phyloP scores from a whole-genome alignment of 2,113 vertebrate genomes.

The Tupaia chinensis region DNA sequence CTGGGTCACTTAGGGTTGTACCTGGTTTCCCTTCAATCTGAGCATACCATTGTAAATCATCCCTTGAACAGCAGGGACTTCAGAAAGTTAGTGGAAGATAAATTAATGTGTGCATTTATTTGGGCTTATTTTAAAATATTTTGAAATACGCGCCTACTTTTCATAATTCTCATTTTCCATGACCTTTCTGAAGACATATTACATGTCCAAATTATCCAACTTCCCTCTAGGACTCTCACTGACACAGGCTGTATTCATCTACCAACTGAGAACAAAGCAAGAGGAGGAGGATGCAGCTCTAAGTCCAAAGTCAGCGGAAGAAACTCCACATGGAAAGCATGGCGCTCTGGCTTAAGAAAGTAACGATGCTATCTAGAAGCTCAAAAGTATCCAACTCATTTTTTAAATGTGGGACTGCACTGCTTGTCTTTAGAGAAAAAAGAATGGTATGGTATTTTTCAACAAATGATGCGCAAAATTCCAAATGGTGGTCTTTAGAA shows the following conservation, averaged over 20 bases:
- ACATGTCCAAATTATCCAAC: not conserved
- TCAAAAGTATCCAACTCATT: not conserved
- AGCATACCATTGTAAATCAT: not conserved
- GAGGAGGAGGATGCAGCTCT: not conserved
- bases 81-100: no score
- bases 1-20: not conserved
- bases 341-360: not conserved
- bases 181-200: no score
- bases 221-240: not conserved
- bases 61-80: not conserved
- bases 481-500: constrained; percentile 25
- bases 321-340: not conserved
- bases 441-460: not conserved
- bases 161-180: no score
- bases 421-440: not conserved
- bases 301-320: not conserved
- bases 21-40: not conserved
- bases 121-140: no score
- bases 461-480: not conserved
- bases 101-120: no score
- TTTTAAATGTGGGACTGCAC: not conserved
- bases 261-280: not conserved
- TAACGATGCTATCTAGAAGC: not conserved
- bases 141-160: no score
- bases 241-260: not conserved